Percentiles rank a stretch among this genome's conserved stretches.
Evolutionary conservation across 2,113 vertebrate species (phyloP).

Genomic region (Emydura subglobosa): DNA sequence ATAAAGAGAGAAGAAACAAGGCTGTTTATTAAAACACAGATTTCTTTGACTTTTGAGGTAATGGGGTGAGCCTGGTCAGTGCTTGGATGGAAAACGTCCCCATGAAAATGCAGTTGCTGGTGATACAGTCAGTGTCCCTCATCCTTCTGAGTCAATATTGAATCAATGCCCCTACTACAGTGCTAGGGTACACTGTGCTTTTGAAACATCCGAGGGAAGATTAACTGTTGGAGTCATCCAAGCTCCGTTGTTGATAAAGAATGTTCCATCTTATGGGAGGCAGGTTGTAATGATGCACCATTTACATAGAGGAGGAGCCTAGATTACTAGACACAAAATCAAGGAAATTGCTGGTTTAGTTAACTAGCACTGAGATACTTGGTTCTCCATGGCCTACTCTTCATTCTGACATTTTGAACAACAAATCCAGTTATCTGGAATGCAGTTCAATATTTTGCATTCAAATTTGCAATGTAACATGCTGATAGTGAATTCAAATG

Average conservation of each 20-base stretch:
- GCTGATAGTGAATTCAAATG: neutral
- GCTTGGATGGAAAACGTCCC: neutral
- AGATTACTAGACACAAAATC: neutral
- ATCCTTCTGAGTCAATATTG: neutral
- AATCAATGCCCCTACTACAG: neutral
- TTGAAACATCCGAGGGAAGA: neutral
- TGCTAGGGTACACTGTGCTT: neutral
- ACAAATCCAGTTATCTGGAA: neutral
- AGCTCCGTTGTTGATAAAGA: neutral
- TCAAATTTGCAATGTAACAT: neutral
- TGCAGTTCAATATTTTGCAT: neutral
- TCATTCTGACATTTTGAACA: neutral
- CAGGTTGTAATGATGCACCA: neutral
- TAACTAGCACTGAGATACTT: neutral
- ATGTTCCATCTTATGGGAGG: neutral
- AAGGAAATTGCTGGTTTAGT: neutral
- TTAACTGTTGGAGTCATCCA: neutral
- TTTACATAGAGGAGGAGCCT: neutral
- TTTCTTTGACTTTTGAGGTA: neutral
- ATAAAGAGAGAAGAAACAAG: neutral
- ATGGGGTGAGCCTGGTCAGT: neutral
- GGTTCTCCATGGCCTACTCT: neutral
- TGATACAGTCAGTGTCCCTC: neutral
- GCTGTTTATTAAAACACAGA: neutral
- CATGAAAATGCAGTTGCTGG: neutral